Conservation (phyloP, 2,888 invertebrate genomes). For the Xestia xanthographa region DNA sequence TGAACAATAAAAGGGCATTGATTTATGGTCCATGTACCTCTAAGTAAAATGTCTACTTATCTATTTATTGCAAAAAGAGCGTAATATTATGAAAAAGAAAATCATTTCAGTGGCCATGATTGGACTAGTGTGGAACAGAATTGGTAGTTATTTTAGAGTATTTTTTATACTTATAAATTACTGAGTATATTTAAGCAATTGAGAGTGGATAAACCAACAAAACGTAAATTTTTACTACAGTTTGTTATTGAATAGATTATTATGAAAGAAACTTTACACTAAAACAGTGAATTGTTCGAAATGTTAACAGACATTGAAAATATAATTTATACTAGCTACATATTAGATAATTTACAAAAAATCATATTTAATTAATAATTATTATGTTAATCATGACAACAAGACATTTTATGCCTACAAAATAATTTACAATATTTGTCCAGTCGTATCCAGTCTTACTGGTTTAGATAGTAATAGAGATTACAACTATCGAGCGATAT, state of each 20-base stretch:
- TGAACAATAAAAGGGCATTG: slow-evolving; percentile 6
- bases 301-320: neutral
- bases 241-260: neutral
- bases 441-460: slow-evolving; percentile 37
- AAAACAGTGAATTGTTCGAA: neutral
- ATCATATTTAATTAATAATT: neutral
- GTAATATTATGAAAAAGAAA: slow-evolving; percentile 1
- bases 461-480: neutral
- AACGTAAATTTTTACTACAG: neutral
- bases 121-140: neutral
- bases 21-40: neutral
- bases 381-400: neutral
- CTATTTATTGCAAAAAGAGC: slow-evolving; percentile 6
- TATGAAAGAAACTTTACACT: neutral
- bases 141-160: neutral
- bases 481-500: neutral
- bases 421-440: slow-evolving; percentile 7
- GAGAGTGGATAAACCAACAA: neutral
- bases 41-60: slow-evolving; percentile 1
- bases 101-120: neutral
- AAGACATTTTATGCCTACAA: slow-evolving; percentile 18
- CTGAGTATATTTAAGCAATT: neutral
- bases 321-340: neutral
- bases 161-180: neutral
- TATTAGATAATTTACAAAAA: slow-evolving; percentile 1